Percentiles rank a stretch among this genome's conserved stretches.
phyloP scores from a whole-genome alignment of 2,888 invertebrate genomes.

The Emmelina monodactyla region DNA sequence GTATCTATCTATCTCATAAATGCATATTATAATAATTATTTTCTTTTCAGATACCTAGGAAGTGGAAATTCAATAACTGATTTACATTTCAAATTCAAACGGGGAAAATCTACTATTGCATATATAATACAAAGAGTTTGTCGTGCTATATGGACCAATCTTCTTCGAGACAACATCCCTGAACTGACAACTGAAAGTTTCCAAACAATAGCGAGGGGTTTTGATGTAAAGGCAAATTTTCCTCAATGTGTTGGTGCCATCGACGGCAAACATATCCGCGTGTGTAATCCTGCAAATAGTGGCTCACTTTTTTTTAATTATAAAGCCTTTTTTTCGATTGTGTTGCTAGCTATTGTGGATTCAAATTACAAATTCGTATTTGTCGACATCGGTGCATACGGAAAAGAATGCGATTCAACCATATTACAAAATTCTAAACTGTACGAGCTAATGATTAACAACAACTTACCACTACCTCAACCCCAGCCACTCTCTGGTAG shows the following conservation, averaged over 20 bases:
- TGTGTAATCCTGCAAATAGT: slow-evolving; percentile 6
- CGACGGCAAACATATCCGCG: slow-evolving; percentile 7
- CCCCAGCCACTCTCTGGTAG: slow-evolving; percentile 9
- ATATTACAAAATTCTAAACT: slow-evolving; percentile 4
- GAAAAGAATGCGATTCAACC: slow-evolving; percentile 5
- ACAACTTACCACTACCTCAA: background rate
- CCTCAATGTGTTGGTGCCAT: slow-evolving; percentile 8
- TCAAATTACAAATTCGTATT: slow-evolving; percentile 8
- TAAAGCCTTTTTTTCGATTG: slow-evolving; percentile 9
- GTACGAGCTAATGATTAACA: background rate
- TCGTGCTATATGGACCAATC: slow-evolving; percentile 12
- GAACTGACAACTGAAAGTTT: background rate
- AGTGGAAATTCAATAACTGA: slow-evolving; percentile 19
- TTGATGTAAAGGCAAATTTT: slow-evolving; percentile 8
- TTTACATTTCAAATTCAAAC: slow-evolving; percentile 12
- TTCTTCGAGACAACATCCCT: slow-evolving; percentile 8
- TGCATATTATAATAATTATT: too few species aligned
- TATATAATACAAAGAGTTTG: slow-evolving; percentile 12
- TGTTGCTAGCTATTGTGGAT: slow-evolving; percentile 9
- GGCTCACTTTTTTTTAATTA: slow-evolving; percentile 10
- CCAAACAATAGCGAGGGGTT: background rate
- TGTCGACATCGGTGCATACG: slow-evolving; percentile 10
- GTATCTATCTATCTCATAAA: too few species aligned
- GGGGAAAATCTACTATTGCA: slow-evolving; percentile 9
- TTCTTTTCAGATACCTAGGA: slow-evolving; percentile 21